phyloP scores from a whole-genome alignment of 2,113 vertebrate species.

The Tupaia tana region DNA sequence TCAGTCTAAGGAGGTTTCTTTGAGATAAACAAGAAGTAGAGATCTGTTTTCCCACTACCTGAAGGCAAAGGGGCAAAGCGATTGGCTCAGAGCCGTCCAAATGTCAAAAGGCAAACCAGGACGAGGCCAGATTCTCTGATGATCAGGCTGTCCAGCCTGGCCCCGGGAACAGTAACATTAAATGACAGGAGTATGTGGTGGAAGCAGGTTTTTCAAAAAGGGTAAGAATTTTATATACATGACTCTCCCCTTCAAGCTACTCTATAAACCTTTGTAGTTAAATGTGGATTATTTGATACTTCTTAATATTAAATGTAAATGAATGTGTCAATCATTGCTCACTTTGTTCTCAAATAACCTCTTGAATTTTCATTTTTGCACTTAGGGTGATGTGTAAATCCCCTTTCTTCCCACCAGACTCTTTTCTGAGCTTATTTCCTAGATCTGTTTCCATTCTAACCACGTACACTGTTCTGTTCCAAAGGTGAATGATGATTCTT shows the following conservation, averaged over 20 bases:
- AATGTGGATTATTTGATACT: neutral
- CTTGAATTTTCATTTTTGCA: neutral
- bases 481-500: neutral
- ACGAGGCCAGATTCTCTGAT: conserved; percentile 24
- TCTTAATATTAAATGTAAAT: neutral
- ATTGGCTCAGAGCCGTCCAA: neutral
- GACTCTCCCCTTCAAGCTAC: neutral
- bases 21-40: neutral
- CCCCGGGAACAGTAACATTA: neutral
- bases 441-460: neutral
- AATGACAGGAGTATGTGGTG: neutral
- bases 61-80: neutral
- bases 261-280: neutral
- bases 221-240: neutral
- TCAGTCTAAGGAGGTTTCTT: neutral
- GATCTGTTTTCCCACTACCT: neutral
- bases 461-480: neutral
- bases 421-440: neutral
- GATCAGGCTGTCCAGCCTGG: neutral
- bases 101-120: neutral
- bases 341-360: neutral
- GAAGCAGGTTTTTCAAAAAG: neutral
- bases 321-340: neutral
- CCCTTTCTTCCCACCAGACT: neutral
- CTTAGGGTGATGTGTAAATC: neutral